Evolutionary conservation across 2,113 vertebrate genomes (phyloP).

Genomic region (Phoenicopterus ruber): DNA sequence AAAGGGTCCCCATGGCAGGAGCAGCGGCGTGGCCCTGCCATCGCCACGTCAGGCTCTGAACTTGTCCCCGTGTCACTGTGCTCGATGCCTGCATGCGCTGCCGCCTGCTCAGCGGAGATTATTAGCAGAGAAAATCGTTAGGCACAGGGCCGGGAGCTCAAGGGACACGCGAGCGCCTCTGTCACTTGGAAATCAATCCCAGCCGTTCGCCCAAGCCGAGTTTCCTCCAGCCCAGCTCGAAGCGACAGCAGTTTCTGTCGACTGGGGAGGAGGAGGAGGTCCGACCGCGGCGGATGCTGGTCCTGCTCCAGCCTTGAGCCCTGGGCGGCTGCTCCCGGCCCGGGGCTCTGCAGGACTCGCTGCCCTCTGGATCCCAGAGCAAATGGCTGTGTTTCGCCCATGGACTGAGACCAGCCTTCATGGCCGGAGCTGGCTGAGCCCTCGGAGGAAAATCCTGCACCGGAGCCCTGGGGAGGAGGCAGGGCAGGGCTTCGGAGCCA

Average conservation of each 20-base stretch:
- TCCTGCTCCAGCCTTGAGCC: background rate
- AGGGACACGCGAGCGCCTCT: background rate
- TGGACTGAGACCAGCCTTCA: background rate
- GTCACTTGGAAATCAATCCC: conserved; percentile 36
- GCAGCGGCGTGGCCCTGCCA: background rate
- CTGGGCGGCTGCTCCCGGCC: fast-evolving
- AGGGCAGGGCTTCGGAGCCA: background rate
- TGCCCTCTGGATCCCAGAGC: background rate
- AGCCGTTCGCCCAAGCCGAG: background rate
- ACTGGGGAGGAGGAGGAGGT: background rate
- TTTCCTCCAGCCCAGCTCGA: background rate
- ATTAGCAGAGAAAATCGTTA: conserved; percentile 21
- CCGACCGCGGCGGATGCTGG: fast-evolving
- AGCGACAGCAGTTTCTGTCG: background rate
- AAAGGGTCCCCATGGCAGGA: background rate
- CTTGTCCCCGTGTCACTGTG: background rate
- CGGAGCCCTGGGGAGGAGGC: background rate
- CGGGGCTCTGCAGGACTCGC: fast-evolving
- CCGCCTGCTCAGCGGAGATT: background rate
- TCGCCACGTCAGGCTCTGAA: background rate
- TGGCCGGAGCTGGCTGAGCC: fast-evolving
- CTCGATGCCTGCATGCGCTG: background rate
- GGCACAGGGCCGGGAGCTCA: background rate
- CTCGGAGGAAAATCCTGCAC: background rate
- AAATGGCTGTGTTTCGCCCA: background rate